Evolutionary conservation across 2,113 vertebrate species (phyloP), one percentile per base, ranked within the genome.

Genomic region (Prionailurus viverrinus): DNA sequence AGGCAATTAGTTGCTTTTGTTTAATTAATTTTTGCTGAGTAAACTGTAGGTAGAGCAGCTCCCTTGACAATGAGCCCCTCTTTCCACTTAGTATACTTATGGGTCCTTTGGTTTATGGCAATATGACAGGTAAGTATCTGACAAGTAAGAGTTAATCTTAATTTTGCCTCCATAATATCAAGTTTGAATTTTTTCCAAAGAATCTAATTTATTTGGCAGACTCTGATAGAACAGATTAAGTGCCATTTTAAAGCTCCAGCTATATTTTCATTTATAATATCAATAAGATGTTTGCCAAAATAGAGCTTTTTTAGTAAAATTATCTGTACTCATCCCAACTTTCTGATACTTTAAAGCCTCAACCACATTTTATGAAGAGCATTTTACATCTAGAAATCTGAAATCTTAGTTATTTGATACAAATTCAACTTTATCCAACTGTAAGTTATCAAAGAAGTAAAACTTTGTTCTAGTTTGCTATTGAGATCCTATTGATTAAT

Each of bases 191-290:
- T 97, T 87, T 95, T 93, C 95, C 91, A 88, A 89, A 83, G 76
- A 96, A 91, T 86, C n/a, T 95, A 39, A 95, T 95, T 95, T 95
- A 81, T 85, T 97, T 97, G 94, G 93, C 93, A 94, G 76, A 58
- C 65, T 86, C 45, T 27, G 45, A 39, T 80, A 95, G 73, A 83
- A 95, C 73, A 91, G 63, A 73, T 96, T 93, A 95, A 95, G 80
- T 97, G 87, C 90, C 90, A 81, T 85, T 89, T 96, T 84, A 94
- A 96, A 97, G 71, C 27, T 91, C 80, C 25, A 88, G 78, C 79
- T 96, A 6, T 96, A 84, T 97, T 97, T 97, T 92, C 14, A 73
- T 88, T 97, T 97, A 73, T 74, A 89, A 74, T 79, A 91, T 92
- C 92, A 96, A 87, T 92, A 96, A 93, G 90, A 71, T 78, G 2